Base-by-base conservation (phyloP, 2,888 invertebrate genomes). In the Phasia obesa region DNA sequence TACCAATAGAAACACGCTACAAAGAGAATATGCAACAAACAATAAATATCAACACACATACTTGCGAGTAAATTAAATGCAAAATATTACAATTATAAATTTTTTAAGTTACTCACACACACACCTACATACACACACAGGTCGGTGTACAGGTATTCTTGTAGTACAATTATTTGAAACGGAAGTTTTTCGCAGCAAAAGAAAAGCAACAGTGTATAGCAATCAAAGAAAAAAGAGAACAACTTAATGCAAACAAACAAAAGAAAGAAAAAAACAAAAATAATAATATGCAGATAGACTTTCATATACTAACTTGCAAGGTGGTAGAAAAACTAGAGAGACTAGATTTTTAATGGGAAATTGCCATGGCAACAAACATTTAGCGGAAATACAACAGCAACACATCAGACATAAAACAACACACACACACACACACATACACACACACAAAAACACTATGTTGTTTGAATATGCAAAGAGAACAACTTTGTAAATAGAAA, bases 331-430 rank as follows among this genome's bases (percentile, higher is more conserved):
- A 62, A 15, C 17, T 2, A 59, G 23, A 55, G 42, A 64, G 25
- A 81, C 35, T 13, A 11, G 17, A 53, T 35, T 23, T 13, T 49
- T 49, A 60, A 65, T 19, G 64, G 31, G 49, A 62, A 80, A 84
- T 67, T 84, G 73, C 80, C 80, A 84, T 80, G 60, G 84, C 84
- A 84, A 84, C 71, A 77, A 84, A 84, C 57, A 80, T 73, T 42
- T 57, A 67, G 73, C 21, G 65, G 62, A 65, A 19, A 38, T 2
- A 59, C 65, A 60, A 57, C 51, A 73, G 53, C 53, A 51, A 35
- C 31, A 62, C n/a, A n/a, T n/a, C n/a, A n/a, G n/a, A n/a, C n/a
- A n/a, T n/a, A 4, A 23, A 59, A 38, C 49, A 71, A 19, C 6
- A 44, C 5, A 21, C 2, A 15, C 19, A 19, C 25, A 27, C 55